Evolutionary conservation across 2,113 vertebrate species (phyloP).

Genomic region (Nanger granti): DNA sequence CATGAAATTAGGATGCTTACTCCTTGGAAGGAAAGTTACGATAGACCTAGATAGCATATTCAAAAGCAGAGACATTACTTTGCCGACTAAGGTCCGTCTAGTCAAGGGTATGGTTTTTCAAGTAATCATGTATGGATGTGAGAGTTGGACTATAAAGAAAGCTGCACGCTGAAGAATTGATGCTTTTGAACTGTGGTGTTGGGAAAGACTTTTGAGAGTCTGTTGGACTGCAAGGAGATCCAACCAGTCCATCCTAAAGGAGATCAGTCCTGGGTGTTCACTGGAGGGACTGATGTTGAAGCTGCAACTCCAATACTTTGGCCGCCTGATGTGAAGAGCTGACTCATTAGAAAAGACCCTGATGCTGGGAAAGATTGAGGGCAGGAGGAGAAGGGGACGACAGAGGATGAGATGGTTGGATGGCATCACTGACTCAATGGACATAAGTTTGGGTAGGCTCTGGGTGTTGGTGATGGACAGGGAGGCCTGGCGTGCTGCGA

Average conservation of each 20-base stretch:
- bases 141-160: not conserved
- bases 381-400: not conserved
- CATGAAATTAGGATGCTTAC: not conserved
- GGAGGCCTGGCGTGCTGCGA: not conserved
- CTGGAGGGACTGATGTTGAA: not conserved
- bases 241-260: not conserved
- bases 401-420: not conserved
- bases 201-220: not conserved
- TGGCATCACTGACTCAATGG: not conserved
- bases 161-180: fast-evolving
- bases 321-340: not conserved
- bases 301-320: not conserved
- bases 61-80: not conserved
- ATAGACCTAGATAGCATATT: not conserved
- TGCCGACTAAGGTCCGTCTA: not conserved
- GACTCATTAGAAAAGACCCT: not conserved
- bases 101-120: not conserved
- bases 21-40: not conserved
- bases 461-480: not conserved
- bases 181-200: not conserved
- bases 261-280: not conserved
- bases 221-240: not conserved
- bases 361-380: not conserved
- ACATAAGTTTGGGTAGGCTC: not conserved
- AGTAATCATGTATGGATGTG: not conserved